Percentiles rank a stretch among this genome's conserved stretches.
Evolutionary conservation across 2,888 invertebrate genomes (phyloP).

Genomic region (Teinopalpus imperialis): DNA sequence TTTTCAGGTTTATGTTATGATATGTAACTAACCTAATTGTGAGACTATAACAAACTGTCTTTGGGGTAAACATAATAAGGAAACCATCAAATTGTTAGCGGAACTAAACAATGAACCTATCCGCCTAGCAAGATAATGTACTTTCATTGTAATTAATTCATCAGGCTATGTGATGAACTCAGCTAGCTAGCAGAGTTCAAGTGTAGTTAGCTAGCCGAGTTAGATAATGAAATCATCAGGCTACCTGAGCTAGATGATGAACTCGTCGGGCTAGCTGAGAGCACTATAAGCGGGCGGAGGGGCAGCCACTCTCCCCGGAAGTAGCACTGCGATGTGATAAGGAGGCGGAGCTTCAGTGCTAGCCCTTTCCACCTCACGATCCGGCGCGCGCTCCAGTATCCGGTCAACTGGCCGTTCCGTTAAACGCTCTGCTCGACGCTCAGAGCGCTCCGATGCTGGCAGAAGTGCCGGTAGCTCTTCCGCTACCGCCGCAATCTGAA

Average conservation of each 20-base stretch:
- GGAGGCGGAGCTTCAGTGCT: slow-evolving; percentile 85
- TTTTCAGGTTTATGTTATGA: no score
- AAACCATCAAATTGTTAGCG: neutral
- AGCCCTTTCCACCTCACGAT: slow-evolving; percentile 22
- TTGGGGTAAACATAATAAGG: neutral
- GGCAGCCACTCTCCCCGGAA: slow-evolving; percentile 73
- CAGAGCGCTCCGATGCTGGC: slow-evolving; percentile 53
- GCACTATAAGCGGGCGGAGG: slow-evolving; percentile 24
- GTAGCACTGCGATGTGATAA: slow-evolving; percentile 90
- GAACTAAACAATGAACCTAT: slow-evolving; percentile 1
- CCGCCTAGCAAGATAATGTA: neutral
- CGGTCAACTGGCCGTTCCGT: slow-evolving; percentile 49
- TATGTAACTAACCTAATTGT: no score
- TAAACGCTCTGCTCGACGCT: slow-evolving; percentile 60
- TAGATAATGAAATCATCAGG: neutral
- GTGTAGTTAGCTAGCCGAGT: neutral
- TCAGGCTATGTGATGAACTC: slow-evolving; percentile 1
- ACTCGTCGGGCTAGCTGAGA: slow-evolving; percentile 24
- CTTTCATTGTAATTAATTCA: neutral
- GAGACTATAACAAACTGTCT: slow-evolving; percentile 4
- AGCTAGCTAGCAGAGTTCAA: no score
- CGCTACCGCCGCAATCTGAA: slow-evolving; percentile 15
- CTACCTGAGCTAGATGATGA: slow-evolving; percentile 18
- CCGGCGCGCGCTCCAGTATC: slow-evolving; percentile 32
- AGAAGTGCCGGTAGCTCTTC: slow-evolving; percentile 29